These are phyloP conservation scores for Belonocnema kinseyi DNA, from an alignment of 1,140 invertebrate species.

Conservation along the genomic window DNA sequence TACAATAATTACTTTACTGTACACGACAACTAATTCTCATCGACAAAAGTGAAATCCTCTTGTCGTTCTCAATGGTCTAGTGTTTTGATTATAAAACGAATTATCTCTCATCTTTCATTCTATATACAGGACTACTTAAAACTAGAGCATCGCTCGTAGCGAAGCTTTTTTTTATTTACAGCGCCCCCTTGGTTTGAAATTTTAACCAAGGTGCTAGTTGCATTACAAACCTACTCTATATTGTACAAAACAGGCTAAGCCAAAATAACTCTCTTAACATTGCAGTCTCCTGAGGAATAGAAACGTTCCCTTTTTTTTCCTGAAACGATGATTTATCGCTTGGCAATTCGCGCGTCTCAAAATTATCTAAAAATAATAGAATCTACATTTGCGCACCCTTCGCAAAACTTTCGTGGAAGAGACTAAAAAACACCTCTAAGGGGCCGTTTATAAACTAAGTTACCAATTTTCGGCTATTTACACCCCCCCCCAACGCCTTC, in stretches of 20 bases:
- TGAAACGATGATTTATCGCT: conserved; percentile 6
- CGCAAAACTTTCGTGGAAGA: neutral
- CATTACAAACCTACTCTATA: neutral
- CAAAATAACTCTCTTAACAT: neutral
- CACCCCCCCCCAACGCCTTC: too few relatives aligned
- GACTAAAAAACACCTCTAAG: neutral
- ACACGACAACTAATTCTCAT: neutral
- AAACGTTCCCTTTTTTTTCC: neutral
- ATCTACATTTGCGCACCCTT: neutral
- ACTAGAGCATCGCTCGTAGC: neutral
- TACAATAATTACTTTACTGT: conserved; percentile 17
- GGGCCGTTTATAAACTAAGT: too few relatives aligned
- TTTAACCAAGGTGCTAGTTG: neutral
- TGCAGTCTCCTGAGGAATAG: conserved; percentile 17
- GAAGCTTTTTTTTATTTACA: conserved; percentile 15
- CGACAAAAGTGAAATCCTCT: conserved; percentile 1
- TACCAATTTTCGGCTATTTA: too few relatives aligned
- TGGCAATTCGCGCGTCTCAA: neutral
- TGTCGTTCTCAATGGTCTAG: neutral
- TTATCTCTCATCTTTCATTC: neutral
- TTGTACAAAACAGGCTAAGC: conserved; percentile 22
- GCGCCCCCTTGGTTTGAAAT: neutral
- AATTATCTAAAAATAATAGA: conserved; percentile 2
- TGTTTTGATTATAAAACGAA: conserved; percentile 4
- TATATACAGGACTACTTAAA: conserved; percentile 25